Percentiles rank a stretch among this genome's conserved stretches.
Conservation (phyloP, 2,113 vertebrate species). For the Atherinomorus stipes region DNA sequence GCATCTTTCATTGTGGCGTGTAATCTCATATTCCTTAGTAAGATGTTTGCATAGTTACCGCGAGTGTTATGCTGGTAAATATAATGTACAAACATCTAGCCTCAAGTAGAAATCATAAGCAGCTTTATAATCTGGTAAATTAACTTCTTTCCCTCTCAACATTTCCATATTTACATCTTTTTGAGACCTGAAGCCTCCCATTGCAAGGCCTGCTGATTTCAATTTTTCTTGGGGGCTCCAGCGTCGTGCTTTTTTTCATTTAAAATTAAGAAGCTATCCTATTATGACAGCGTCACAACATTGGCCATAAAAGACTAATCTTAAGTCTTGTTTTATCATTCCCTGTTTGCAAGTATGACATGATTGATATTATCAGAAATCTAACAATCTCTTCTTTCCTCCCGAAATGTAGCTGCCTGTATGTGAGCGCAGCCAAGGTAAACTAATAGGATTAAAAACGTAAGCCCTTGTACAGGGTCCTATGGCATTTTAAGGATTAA, state of each 20-base stretch:
- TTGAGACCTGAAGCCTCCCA: not conserved
- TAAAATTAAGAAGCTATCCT: slow-evolving; percentile 27
- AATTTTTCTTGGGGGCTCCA: slow-evolving; percentile 6
- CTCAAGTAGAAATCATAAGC: slow-evolving; percentile 12
- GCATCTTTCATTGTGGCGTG: not conserved
- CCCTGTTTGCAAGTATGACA: slow-evolving; percentile 43
- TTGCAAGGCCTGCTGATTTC: slow-evolving; percentile 23
- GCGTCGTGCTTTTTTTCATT: not conserved
- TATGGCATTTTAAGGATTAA: slow-evolving; percentile 68
- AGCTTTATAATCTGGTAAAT: not conserved
- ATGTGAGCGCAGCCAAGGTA: slow-evolving; percentile 38
- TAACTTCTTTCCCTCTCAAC: not conserved
- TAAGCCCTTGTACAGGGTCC: slow-evolving; percentile 57
- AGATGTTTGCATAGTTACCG: not conserved
- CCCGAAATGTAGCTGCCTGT: slow-evolving; percentile 30
- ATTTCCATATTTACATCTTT: not conserved
- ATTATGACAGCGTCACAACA: slow-evolving; percentile 27
- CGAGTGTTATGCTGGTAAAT: not conserved
- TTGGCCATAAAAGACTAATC: slow-evolving; percentile 22
- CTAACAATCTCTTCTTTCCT: slow-evolving; percentile 31
- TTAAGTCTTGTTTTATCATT: slow-evolving; percentile 48
- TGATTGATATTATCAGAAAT: slow-evolving; percentile 56
- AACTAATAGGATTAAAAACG: slow-evolving; percentile 72
- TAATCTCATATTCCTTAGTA: not conserved
- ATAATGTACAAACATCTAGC: slow-evolving; percentile 2